Evolutionary conservation across 1,140 invertebrate species (phyloP), one percentile per base, ranked within the genome.

Genomic region (Vanessa tameamea): DNA sequence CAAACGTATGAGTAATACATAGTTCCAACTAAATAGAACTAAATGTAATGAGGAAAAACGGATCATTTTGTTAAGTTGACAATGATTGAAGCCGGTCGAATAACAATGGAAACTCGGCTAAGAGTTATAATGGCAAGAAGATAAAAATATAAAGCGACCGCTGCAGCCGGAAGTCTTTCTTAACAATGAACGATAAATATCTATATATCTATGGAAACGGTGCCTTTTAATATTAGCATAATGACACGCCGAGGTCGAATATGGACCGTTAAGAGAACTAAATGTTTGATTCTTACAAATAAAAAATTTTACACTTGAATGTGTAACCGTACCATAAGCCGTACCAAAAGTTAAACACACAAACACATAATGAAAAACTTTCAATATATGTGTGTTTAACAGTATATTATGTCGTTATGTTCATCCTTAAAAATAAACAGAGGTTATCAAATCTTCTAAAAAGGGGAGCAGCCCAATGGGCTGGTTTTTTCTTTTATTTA

Each of bases 1-100:
- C 55, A 72, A 65, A 72, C 53, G 67, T 23, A 69, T 69, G 66
- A 69, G n/a, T 69, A 69, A 69, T 20, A 20, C 20, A 20, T 69
- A 57, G 31, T 61, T 23, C 37, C 15, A 47, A 59, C 53, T 68
- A 68, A 68, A n/a, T 47, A 59, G 53, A 59, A 59, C 53, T 57
- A 37, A 59, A 61, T 59, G 7, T 53, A 59, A 59, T 59, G 37
- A 69, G 66, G 66, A 69, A 69, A 68, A 69, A 69, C 66, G 66
- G 66, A 57, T 47, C 16, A 69, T 20, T 55, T 31, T 69, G 53
- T 3, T 69, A 59, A 69, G n/a, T 69, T 59, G 37, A 69, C 66
- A 69, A 69, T 59, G 53, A 69, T 69, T 13, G 51, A 69, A 16
- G 14, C 37, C 15, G 57, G 6, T 37, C 26, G 57, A 5, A 15